Percentiles rank a stretch among this genome's conserved stretches.
Evolutionary conservation across 2,888 invertebrate species (phyloP).

Genomic region (Eugnorisma glareosa): DNA sequence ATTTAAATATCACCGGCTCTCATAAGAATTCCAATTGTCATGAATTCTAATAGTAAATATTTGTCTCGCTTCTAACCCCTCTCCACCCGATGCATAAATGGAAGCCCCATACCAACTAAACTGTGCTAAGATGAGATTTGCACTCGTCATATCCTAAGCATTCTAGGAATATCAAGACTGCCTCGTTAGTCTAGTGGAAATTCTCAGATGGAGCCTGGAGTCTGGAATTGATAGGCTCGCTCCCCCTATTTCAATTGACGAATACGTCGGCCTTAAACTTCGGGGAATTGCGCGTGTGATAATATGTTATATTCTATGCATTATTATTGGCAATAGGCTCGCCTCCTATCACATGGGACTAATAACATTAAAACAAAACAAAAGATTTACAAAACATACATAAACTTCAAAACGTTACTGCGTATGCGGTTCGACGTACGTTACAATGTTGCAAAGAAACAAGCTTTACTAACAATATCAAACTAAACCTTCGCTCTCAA

Average conservation of each 20-base stretch:
- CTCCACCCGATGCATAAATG: constrained; percentile 19
- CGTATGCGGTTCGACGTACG: too few relatives aligned
- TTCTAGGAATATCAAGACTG: neutral
- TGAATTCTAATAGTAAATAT: constrained; percentile 6
- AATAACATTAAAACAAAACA: neutral
- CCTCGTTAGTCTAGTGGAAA: neutral
- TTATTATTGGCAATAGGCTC: neutral
- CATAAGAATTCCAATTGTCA: constrained; percentile 2
- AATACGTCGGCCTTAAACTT: neutral
- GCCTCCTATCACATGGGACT: neutral
- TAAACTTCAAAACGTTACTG: neutral
- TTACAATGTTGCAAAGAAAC: neutral
- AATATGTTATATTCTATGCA: neutral
- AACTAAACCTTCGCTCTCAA: neutral
- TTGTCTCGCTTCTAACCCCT: too few relatives aligned
- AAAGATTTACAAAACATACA: neutral
- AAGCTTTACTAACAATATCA: neutral
- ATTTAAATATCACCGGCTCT: constrained; percentile 7
- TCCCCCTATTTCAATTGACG: neutral
- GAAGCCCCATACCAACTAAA: neutral
- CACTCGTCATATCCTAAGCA: neutral
- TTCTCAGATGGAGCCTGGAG: neutral
- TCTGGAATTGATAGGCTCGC: neutral
- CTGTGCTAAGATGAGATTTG: neutral
- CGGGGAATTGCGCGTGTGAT: too few relatives aligned